These are phyloP conservation scores for Cichlasoma orientale DNA, from an alignment of 2,797 vertebrate species.

Conservation along the genomic window DNA sequence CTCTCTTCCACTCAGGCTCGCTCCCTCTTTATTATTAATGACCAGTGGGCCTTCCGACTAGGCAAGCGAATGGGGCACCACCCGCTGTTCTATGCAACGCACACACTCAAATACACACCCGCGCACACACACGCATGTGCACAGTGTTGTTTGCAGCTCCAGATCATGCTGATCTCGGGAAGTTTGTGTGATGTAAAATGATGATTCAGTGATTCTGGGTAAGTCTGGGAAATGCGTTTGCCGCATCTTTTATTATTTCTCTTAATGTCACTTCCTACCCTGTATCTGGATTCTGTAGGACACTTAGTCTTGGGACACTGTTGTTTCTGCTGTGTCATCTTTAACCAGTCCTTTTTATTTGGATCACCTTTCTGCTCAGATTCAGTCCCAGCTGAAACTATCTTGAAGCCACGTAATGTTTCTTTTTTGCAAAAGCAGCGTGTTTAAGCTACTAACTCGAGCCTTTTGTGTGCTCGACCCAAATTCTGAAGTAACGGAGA, in stretches of 20 bases:
- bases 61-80: conserved; percentile 15
- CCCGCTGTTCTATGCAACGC: conserved; percentile 10
- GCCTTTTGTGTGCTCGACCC: neutral
- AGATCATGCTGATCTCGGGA: conserved; percentile 50
- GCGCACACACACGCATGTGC: neutral
- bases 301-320: neutral
- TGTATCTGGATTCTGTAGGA: neutral
- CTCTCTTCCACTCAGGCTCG: conserved; percentile 17
- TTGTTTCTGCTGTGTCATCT: conserved; percentile 20
- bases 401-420: neutral
- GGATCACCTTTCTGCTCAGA: neutral
- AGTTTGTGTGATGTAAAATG: neutral
- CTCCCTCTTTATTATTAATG: conserved; percentile 70
- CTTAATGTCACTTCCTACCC: neutral
- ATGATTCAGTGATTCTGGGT: conserved; percentile 11
- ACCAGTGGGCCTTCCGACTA: conserved; percentile 48
- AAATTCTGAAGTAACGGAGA: neutral
- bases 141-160: conserved; percentile 18
- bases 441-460: neutral
- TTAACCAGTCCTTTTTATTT: neutral
- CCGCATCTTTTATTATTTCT: conserved; percentile 2
- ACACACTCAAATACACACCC: neutral
- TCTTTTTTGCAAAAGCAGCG: neutral
- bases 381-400: neutral
- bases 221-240: conserved; percentile 13